Conservation (phyloP, 2,888 invertebrate genomes). For the Lacanobia oleracea region DNA sequence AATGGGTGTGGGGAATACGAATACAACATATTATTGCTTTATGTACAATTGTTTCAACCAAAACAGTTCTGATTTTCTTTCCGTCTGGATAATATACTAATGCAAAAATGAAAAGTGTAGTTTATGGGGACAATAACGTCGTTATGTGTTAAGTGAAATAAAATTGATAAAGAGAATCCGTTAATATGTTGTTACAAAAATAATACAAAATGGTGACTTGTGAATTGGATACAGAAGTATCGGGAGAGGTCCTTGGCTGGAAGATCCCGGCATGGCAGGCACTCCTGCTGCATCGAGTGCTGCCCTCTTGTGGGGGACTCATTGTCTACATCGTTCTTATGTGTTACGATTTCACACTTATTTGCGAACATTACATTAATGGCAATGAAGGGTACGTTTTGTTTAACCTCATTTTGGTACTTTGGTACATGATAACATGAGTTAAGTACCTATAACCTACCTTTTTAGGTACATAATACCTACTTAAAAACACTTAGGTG, state of each 20-base stretch:
- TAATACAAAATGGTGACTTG: conserved; percentile 82
- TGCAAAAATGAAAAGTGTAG: neutral
- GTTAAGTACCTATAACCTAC: neutral
- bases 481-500: neutral
- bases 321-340: conserved; percentile 92
- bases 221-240: conserved; percentile 83
- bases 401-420: conserved; percentile 3
- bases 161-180: neutral
- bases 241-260: conserved; percentile 84
- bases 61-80: conserved; percentile 54
- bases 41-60: conserved; percentile 72
- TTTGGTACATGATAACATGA: too few relatives aligned
- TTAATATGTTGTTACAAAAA: conserved; percentile 30
- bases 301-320: conserved; percentile 89
- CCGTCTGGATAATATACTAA: neutral
- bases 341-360: conserved; percentile 92
- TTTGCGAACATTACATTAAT: conserved; percentile 91
- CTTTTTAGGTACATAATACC: neutral
- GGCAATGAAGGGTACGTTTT: conserved; percentile 89
- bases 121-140: conserved; percentile 6
- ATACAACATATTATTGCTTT: conserved; percentile 67
- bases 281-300: conserved; percentile 81
- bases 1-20: conserved; percentile 78
- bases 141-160: conserved; percentile 36
- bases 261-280: conserved; percentile 86